These are phyloP conservation scores for Myotis findleyi DNA, from an alignment of 2,797 vertebrate species.

Conservation along the genomic window DNA sequence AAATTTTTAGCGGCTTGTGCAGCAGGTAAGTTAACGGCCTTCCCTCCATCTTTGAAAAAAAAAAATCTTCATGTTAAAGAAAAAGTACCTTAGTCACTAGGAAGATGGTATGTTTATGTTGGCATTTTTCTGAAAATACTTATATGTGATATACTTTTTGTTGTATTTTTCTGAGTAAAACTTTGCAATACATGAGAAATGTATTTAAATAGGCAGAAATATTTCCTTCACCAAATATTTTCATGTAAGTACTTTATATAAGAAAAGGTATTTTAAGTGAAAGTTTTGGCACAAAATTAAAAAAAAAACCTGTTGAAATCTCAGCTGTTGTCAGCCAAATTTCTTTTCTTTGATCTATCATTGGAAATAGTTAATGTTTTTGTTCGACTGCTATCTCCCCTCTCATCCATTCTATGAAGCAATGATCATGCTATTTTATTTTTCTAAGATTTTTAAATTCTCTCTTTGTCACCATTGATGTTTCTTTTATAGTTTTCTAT, in stretches of 20 bases:
- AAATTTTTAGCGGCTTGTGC: slow-evolving; percentile 97
- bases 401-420: neutral
- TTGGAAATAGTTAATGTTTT: neutral
- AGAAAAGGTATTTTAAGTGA: neutral
- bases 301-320: neutral
- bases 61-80: neutral
- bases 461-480: neutral
- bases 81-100: neutral
- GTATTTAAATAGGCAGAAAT: slow-evolving; percentile 24
- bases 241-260: neutral
- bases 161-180: slow-evolving; percentile 44
- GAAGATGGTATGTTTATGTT: neutral
- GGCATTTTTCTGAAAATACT: slow-evolving; percentile 41
- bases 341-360: neutral
- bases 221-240: neutral
- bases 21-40: slow-evolving; percentile 90
- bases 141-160: neutral
- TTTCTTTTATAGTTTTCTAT: neutral
- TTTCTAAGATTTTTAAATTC: neutral
- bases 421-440: neutral
- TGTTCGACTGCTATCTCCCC: neutral
- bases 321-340: neutral
- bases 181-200: neutral
- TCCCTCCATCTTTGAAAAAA: neutral
- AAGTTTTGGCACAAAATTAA: neutral